phyloP scores from a whole-genome alignment of 2,113 vertebrate species.

The Leptobrachium ailaonicum region DNA sequence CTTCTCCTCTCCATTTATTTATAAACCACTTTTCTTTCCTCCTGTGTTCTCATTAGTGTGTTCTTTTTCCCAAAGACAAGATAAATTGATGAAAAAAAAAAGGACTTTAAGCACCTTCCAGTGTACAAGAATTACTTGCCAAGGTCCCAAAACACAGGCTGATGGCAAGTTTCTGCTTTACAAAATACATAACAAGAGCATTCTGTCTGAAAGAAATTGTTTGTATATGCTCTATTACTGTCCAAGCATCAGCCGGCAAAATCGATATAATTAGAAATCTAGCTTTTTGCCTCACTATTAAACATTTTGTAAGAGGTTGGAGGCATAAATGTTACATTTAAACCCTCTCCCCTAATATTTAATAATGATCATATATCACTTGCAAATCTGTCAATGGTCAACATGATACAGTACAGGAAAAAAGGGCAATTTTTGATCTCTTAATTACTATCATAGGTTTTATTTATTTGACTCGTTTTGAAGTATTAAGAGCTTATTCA shows the following conservation, averaged over 20 bases:
- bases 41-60: slow-evolving; percentile 20
- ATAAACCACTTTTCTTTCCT: neutral
- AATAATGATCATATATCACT: too few relatives aligned
- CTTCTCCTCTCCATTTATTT: neutral
- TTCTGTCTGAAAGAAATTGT: neutral
- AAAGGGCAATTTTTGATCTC: too few relatives aligned
- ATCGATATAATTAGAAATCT: neutral
- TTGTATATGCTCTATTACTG: neutral
- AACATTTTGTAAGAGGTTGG: neutral
- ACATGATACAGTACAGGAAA: too few relatives aligned
- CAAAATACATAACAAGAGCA: neutral
- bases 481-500: too few relatives aligned
- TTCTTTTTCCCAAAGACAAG: slow-evolving; percentile 17
- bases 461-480: too few relatives aligned
- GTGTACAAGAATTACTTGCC: neutral
- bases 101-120: neutral
- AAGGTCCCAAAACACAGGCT: neutral
- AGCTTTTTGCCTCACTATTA: neutral
- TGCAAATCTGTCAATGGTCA: too few relatives aligned
- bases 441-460: too few relatives aligned
- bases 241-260: neutral
- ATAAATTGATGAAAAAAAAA: neutral
- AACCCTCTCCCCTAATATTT: too few relatives aligned
- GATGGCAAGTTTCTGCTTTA: neutral
- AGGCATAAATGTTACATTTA: too few relatives aligned